These are phyloP conservation scores for Podarcis siculus DNA, from an alignment of 2,797 vertebrate species.

Conservation along the genomic window DNA sequence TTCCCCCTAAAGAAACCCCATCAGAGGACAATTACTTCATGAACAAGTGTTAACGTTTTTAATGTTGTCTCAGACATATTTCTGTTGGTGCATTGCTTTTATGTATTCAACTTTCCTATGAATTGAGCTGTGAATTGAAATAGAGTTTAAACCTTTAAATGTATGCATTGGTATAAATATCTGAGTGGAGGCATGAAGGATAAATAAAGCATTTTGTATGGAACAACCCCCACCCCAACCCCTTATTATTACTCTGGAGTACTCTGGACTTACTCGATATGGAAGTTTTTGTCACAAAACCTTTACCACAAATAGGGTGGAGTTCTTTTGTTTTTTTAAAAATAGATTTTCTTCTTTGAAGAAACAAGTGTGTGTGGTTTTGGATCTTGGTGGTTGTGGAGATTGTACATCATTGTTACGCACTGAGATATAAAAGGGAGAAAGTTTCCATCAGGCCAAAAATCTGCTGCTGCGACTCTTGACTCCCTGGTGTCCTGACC, in stretches of 20 bases:
- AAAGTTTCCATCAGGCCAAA: neutral
- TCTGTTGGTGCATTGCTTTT: conserved; percentile 96
- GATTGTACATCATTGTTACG: neutral
- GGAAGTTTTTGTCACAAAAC: conserved; percentile 68
- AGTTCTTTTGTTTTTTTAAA: conserved; percentile 35
- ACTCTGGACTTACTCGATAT: conserved; percentile 69
- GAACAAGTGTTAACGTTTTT: conserved; percentile 90
- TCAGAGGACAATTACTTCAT: conserved; percentile 88
- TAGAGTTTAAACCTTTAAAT: conserved; percentile 99
- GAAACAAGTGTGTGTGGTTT: conserved; percentile 50
- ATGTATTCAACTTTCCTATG: conserved; percentile 93
- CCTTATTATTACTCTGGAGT: conserved; percentile 74
- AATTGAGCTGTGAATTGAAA: conserved; percentile 99
- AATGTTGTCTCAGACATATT: conserved; percentile 95
- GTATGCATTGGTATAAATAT: conserved; percentile 98
- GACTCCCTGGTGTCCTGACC: neutral
- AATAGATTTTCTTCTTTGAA: conserved; percentile 42
- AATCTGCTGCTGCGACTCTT: neutral
- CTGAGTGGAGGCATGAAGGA: conserved; percentile 99
- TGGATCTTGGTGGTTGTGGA: neutral
- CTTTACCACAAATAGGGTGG: conserved; percentile 54
- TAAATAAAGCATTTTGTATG: conserved; percentile 99
- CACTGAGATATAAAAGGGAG: neutral
- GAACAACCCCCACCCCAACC: conserved; percentile 77
- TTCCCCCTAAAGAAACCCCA: conserved; percentile 88